Percentiles rank a stretch among this genome's conserved stretches.
Evolutionary conservation across 2,113 vertebrate genomes (phyloP).

Genomic region (Callipepla californica): DNA sequence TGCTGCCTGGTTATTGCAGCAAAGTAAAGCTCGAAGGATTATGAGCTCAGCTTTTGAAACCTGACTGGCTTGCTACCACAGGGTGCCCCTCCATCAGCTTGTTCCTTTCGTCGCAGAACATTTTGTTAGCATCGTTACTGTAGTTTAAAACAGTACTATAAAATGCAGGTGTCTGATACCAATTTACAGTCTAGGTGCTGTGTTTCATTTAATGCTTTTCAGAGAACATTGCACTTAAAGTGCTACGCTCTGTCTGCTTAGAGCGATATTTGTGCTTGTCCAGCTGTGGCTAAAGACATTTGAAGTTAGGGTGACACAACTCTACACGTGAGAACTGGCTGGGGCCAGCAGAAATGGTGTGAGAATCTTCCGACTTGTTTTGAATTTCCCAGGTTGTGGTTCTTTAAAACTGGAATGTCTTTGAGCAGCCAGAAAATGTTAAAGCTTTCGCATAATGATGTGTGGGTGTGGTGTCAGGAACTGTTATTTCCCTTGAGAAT

Average conservation of each 20-base stretch:
- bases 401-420: slow-evolving; percentile 43
- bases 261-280: neutral
- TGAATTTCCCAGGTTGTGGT: slow-evolving; percentile 17
- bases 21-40: neutral
- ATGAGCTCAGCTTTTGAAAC: neutral
- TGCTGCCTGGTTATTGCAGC: neutral
- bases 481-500: slow-evolving; percentile 70
- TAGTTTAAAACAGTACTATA: neutral
- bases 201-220: neutral
- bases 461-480: slow-evolving; percentile 71
- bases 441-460: slow-evolving; percentile 46
- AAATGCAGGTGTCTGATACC: neutral
- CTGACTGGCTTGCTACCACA: neutral
- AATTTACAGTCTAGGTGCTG: neutral
- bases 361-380: neutral
- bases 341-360: neutral
- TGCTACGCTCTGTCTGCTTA: neutral
- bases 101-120: neutral
- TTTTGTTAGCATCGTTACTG: neutral
- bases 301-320: neutral
- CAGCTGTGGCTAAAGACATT: neutral
- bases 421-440: slow-evolving; percentile 46
- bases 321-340: neutral
- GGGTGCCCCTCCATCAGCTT: neutral
- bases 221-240: neutral